A percentile compares a stretch with the other conserved stretches of the same genome.
These are phyloP conservation scores for Natrix natrix DNA, from an alignment of 2,797 vertebrate genomes.

Conservation along the genomic window DNA sequence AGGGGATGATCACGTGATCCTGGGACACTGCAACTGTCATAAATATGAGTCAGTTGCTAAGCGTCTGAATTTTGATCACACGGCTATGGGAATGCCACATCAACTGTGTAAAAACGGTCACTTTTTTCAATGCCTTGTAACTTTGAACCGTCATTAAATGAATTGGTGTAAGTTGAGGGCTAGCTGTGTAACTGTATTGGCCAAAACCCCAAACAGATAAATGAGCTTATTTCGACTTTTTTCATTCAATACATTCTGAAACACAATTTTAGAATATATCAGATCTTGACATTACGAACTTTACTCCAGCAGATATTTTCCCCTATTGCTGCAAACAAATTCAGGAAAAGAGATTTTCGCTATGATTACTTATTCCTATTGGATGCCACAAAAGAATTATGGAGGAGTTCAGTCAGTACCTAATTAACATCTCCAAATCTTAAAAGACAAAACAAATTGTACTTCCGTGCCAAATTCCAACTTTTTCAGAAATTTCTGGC, in stretches of 20 bases:
- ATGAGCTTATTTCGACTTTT: neutral
- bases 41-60: neutral
- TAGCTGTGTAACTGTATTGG: too few relatives aligned
- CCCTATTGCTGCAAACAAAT: neutral
- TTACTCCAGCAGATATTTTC: neutral
- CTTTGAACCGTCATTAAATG: neutral
- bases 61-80: neutral
- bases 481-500: neutral
- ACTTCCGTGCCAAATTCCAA: neutral
- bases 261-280: neutral
- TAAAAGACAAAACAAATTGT: neutral
- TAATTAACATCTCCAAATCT: neutral
- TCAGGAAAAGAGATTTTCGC: neutral
- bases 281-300: neutral
- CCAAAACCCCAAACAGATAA: neutral
- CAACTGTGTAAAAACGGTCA: neutral
- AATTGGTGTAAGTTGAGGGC: neutral
- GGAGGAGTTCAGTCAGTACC: neutral
- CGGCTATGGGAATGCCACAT: too few relatives aligned
- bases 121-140: neutral
- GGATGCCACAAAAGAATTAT: neutral
- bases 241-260: neutral
- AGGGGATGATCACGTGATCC: neutral
- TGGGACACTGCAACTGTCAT: neutral
- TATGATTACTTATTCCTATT: neutral